Conservation (phyloP, 2,113 vertebrate genomes). For the Pollachius pollachius region DNA sequence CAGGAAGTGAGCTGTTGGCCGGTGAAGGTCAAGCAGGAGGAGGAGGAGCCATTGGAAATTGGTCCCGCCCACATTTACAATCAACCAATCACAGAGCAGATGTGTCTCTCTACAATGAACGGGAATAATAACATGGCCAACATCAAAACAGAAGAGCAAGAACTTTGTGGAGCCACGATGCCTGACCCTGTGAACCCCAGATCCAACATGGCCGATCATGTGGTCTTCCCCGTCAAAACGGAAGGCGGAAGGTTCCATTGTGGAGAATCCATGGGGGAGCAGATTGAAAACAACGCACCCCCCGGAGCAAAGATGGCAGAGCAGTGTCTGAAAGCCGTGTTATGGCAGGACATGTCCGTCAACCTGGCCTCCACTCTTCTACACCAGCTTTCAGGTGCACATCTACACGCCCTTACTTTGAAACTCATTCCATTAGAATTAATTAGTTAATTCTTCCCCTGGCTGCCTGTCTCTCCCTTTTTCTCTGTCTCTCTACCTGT, state of each 20-base stretch:
- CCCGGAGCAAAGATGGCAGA: conserved; percentile 52
- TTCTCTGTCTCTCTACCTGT: background rate
- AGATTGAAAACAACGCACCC: conserved; percentile 44
- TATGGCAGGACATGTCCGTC: conserved; percentile 71
- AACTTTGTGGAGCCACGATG: conserved; percentile 7
- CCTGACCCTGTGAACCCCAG: conserved; percentile 8
- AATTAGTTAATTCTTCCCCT: no score
- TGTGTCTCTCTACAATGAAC: background rate
- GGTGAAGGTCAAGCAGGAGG: conserved; percentile 49
- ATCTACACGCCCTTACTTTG: background rate
- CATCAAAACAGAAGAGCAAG: conserved; percentile 41
- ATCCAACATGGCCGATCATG: conserved; percentile 24
- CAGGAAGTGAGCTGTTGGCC: conserved; percentile 43
- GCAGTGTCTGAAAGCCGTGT: conserved; percentile 59
- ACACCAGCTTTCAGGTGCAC: conserved; percentile 66
- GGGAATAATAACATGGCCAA: conserved; percentile 23
- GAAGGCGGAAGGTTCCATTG: background rate
- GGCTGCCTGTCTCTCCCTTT: no score
- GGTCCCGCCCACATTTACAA: conserved; percentile 4
- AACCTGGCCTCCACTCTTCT: conserved; percentile 68
- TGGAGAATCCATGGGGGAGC: conserved; percentile 2
- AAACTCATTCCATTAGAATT: background rate
- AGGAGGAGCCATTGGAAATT: conserved; percentile 60
- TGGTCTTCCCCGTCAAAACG: conserved; percentile 7
- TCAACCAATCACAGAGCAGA: conserved; percentile 20